Evolutionary conservation across 1,140 invertebrate species (phyloP), one percentile per base, ranked within the genome.

Genomic region (Teleogryllus occipitalis): DNA sequence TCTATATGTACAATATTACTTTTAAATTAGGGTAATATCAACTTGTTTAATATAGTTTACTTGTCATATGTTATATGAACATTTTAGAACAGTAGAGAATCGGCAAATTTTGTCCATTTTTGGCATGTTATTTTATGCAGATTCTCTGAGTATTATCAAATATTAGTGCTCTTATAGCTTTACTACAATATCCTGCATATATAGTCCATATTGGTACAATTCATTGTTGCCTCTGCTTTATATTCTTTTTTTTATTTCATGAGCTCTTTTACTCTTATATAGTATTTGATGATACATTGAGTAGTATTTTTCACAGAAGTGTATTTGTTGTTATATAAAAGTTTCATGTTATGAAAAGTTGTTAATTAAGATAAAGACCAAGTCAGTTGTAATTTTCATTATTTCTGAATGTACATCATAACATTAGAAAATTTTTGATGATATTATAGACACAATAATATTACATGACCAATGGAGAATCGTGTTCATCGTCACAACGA

Each of bases 391-490:
- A 65, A 65, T 18, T 65, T 65, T 65, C 54, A 65, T 65, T 65
- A 65, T 65, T 65, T 65, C 54, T 65, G 10, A 65, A 65, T 65
- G 54, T 65, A 65, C 54, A 65, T 65, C 18, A 65, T 65, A 65
- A 18, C 18, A 65, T 65, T 65, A 65, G 54, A 65, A 65, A 10
- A 65, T 65, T 65, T 65, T 65, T 65, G 54, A 65, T 65, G 54
- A 65, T 65, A 65, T 65, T 65, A 65, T 65, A 65, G 54, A 65
- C 54, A 65, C 54, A 65, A 65, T 65, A 65, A 65, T 65, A 65
- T 65, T 65, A 65, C 54, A 65, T 65, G 54, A 65, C 54, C 54
- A 65, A 65, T 65, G 10, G 54, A 65, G 54, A 65, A 65, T 65
- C 54, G 54, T 65, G 54, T 65, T 65, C 54, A 65, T 65, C 54